Conservation (phyloP, 1,140 invertebrate genomes). For the Muscidifurax raptorellus region DNA sequence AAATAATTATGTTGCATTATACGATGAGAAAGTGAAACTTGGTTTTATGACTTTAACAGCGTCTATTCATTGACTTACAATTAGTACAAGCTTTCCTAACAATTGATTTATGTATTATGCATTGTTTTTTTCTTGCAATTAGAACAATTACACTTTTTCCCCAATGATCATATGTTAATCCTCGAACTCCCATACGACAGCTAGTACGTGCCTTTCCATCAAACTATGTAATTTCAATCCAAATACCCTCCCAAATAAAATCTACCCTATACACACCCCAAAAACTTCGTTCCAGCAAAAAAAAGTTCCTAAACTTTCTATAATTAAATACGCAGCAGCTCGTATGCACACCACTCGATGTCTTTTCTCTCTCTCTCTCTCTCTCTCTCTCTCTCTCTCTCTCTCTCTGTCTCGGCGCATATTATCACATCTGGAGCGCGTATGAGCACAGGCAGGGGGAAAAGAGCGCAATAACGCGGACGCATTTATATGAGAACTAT, state of each 20-base stretch:
- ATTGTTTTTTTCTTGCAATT: too few species aligned
- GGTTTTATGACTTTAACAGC: not conserved
- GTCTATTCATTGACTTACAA: too few species aligned
- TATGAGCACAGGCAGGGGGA: constrained; percentile 55
- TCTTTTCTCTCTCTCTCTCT: not conserved
- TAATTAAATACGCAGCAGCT: constrained; percentile 51
- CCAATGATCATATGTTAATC: too few species aligned
- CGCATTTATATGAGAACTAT: constrained; percentile 67
- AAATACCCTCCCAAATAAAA: too few species aligned
- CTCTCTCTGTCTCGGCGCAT: not conserved
- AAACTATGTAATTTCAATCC: too few species aligned
- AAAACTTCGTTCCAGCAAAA: too few species aligned
- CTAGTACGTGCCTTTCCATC: too few species aligned
- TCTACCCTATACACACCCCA: too few species aligned
- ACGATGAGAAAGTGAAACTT: constrained; percentile 21
- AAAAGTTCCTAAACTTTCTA: constrained; percentile 28
- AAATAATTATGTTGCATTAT: not conserved
- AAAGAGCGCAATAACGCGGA: constrained; percentile 64
- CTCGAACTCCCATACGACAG: too few species aligned
- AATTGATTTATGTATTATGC: too few species aligned
- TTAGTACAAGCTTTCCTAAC: too few species aligned
- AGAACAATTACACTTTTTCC: too few species aligned
- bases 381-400: not conserved
- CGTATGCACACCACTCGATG: not conserved
- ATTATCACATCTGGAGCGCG: constrained; percentile 57